Percentiles rank a stretch among this genome's conserved stretches.
Conservation (phyloP, 2,797 vertebrate genomes). For the Loris lydekkerianus region DNA sequence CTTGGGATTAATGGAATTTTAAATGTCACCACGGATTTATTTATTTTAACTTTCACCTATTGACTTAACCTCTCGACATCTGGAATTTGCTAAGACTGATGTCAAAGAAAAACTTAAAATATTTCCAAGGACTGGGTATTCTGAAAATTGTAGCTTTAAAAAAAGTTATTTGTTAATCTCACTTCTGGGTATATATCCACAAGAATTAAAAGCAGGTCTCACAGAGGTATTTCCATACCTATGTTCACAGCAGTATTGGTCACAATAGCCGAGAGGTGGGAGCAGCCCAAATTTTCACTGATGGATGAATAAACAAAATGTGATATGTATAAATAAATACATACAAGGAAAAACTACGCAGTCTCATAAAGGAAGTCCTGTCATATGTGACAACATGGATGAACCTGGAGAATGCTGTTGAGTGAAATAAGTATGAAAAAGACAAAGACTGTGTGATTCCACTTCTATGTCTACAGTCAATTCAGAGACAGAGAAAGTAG, state of each 20-base stretch:
- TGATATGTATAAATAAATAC: too few species aligned
- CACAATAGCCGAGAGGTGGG: background rate
- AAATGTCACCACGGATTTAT: slow-evolving; percentile 52
- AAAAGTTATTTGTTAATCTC: background rate
- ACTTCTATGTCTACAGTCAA: background rate
- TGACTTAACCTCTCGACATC: slow-evolving; percentile 52
- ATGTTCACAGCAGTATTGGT: background rate
- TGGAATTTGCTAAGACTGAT: slow-evolving; percentile 47
- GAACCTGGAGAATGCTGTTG: background rate
- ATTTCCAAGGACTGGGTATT: slow-evolving; percentile 49
- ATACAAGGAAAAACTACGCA: background rate
- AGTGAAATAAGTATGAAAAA: slow-evolving; percentile 1
- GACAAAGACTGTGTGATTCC: background rate
- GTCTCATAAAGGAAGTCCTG: background rate
- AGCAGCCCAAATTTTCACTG: background rate
- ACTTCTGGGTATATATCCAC: background rate
- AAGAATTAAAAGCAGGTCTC: background rate
- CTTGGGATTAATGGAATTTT: slow-evolving; percentile 60
- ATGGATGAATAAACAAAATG: background rate
- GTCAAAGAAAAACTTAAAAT: slow-evolving; percentile 54
- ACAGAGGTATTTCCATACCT: background rate
- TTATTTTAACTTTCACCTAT: slow-evolving; percentile 58
- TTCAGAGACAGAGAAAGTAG: background rate
- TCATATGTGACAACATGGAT: background rate
- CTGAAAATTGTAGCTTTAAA: background rate